Base-by-base conservation (phyloP, 2,113 vertebrate genomes). In the Scopus umbretta region DNA sequence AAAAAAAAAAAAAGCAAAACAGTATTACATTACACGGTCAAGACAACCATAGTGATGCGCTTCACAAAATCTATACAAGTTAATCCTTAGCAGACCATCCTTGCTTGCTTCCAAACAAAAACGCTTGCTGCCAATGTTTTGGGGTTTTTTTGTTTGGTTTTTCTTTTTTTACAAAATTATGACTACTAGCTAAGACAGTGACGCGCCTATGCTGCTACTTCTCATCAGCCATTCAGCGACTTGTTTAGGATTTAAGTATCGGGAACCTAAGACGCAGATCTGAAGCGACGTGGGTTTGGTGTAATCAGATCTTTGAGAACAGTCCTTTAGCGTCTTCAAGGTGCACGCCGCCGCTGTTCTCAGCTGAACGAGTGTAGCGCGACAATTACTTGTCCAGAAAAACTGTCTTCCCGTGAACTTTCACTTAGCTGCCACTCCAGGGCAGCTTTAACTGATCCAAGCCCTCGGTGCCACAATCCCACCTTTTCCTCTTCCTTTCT, bases 351-450 rank as follows among this genome's bases (percentile, higher is more conserved):
- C 34, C 21, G 2, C 18, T 6, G 4, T 32, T 42, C 81, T 25
- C 56, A 12, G 66, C 30, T 20, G 50, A 47, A 55, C 0, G 27
- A 67, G 7, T 18, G 49, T 26, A 27, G 45, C 3, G 19, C 4
- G 6, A 23, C 38, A 1, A 18, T 26, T n/a, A 23, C 5, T 80
- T 59, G 29, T 34, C 52, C 58, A 40, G 32, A 73, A 63, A 43
- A 58, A 32, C 1, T 34, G 7, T 23, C 20, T 40, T 49, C 45
- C 73, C 3, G 0, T 2, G 32, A 23, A 7, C 40, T n/a, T 72
- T 17, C 11, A 0, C 26, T 14, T 3, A 4, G 30, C 30, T 42
- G 11, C 59, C 12, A 2, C 29, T 20, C 11, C 20, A 4, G 34
- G 6, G 83, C 80, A 84, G 38, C 61, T 8, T 6, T 10, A 12